Base-by-base conservation (phyloP, 2,797 vertebrate species). In the Oreochromis mossambicus region DNA sequence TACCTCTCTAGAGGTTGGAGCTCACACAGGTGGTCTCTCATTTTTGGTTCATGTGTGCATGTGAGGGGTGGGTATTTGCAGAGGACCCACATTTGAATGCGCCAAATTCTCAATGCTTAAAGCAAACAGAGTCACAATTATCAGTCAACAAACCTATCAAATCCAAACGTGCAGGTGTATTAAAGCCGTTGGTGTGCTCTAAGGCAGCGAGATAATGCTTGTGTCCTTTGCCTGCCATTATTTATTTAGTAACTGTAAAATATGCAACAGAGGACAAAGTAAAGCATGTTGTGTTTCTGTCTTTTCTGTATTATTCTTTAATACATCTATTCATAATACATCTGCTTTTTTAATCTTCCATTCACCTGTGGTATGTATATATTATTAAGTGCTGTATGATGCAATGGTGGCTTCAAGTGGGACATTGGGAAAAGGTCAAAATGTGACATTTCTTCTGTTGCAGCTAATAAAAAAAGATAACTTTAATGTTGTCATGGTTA, bases 61-160 rank as follows among this genome's bases (percentile, higher is more conserved):
- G 46, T 15, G n/a, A 46, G 21, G 34, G 58, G 56, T 14, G 32
- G 43, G 50, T 77, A 29, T 81, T 76, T 61, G 56, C 13, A 54
- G 32, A 70, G 32, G 43, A 5, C 70, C 29, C 48, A 26, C 38
- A 4, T 8, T 12, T 54, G 76, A 83, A 73, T 70, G 80, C 52
- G 38, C 36, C 46, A 8, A 55, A 83, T 34, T 66, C 34, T 41
- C 51, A 48, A 26, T 29, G 79, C 6, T 70, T 48, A 83, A 55
- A 85, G 61, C 17, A 66, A 88, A 89, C 78, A 66, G 21, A 82
- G 82, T 51, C 34, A 5, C 12, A 12, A 78, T 68, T 76, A 63
- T 79, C n/a, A 1, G 73, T 41, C 66, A 87, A 90, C 83, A 88
- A 15, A 14, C 3, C 3, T 90, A 90, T 91, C 88, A 83, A 77